Evolutionary conservation across 2,888 invertebrate species (phyloP), one percentile per base, ranked within the genome.

Genomic region (Tetragnatha montana): DNA sequence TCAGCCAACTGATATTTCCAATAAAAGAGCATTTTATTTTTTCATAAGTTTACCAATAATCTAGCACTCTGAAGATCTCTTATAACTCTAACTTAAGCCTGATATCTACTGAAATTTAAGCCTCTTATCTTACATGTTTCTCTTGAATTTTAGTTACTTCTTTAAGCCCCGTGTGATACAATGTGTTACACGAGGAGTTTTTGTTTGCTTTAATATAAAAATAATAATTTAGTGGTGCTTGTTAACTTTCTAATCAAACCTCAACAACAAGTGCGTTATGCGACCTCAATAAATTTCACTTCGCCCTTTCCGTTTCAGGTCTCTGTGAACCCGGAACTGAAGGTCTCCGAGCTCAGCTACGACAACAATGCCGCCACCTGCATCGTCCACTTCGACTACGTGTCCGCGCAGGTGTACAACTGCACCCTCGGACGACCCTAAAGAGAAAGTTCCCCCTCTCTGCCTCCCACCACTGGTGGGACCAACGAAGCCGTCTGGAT

Each of bases 351-450:
- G 93, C 96, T 97, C 94, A 95, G 95, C 81, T 99, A 95, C 93
- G 96, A 97, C 92, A 99, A 99, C 94, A 99, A 99, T 93, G 98
- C 97, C 0, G 98, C 97, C 0, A 94, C 95, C 3, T 99, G 99
- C 93, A 95, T 95, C 84, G 94, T 99, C 81, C 95, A 95, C 80
- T 96, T 98, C 92, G 95, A 92, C 71, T 92, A 93, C 21, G 93
- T 93, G 19, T 90, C 91, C 19, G 91, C 92, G 14, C 92, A 92
- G 73, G 92, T 94, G 21, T 92, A 95, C 92, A 96, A 96, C 92
- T 98, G 98, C 93, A 94, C 93, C 21, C 94, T 96, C 92, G 94
- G 95, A 90, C 94, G 96, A 92, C 97, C 97, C 49, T 97, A 93
- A 94, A 19, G 73, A 35, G 6, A n/a, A 35, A n/a, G n/a, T n/a